phyloP scores from a whole-genome alignment of 2,113 vertebrate species.

The Crotalus tigris region DNA sequence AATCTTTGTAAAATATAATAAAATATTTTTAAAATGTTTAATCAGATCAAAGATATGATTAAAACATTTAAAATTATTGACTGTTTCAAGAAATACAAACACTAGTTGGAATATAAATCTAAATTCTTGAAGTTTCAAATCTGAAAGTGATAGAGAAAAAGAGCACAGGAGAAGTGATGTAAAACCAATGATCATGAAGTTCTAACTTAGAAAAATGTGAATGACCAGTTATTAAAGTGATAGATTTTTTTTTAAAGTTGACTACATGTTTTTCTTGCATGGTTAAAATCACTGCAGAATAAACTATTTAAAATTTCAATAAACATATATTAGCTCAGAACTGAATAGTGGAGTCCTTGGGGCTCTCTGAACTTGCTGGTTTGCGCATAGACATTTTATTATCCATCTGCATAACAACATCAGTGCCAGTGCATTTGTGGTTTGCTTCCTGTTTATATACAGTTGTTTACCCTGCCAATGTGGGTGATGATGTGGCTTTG shows the following conservation, averaged over 20 bases:
- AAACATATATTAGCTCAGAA: not conserved
- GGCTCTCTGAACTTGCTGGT: not conserved
- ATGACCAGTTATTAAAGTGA: not conserved
- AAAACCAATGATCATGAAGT: not conserved
- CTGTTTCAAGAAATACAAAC: not conserved
- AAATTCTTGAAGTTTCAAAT: not conserved
- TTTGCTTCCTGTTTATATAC: not conserved
- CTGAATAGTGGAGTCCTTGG: not conserved
- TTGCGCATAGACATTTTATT: not conserved
- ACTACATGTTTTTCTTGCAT: not conserved
- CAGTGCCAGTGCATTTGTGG: not conserved
- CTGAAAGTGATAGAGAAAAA: not conserved
- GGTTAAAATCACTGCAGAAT: not conserved
- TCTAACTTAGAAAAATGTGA: not conserved
- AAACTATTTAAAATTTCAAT: too few relatives aligned
- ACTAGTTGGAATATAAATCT: not conserved
- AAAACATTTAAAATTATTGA: not conserved
- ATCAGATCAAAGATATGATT: not conserved
- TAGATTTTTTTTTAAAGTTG: not conserved
- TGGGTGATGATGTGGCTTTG: too few relatives aligned
- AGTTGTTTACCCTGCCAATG: too few relatives aligned
- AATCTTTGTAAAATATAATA: not conserved
- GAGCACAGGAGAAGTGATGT: not conserved
- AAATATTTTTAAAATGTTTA: not conserved
- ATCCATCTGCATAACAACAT: not conserved